phyloP scores from a whole-genome alignment of 2,113 vertebrate genomes.

The Dryoscopus gambensis region DNA sequence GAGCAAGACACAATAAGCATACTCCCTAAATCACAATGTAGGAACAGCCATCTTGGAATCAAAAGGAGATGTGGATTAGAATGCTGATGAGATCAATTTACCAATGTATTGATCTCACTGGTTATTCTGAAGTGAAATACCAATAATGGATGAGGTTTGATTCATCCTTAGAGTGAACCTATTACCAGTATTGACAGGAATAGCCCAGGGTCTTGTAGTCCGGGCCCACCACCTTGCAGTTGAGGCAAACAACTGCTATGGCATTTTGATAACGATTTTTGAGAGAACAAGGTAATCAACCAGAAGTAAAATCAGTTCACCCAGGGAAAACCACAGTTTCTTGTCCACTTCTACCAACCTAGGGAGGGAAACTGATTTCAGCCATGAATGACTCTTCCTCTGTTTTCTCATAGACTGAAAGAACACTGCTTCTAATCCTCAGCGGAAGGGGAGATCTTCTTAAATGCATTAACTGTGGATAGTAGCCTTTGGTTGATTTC shows the following conservation, averaged over 20 bases:
- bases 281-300: neutral
- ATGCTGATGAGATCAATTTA: neutral
- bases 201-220: neutral
- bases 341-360: neutral
- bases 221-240: neutral
- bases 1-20: neutral
- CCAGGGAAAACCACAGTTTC: neutral
- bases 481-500: neutral
- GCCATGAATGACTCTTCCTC: neutral
- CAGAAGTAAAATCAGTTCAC: neutral
- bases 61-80: neutral
- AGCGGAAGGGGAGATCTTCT: neutral
- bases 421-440: neutral
- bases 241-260: neutral
- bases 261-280: neutral
- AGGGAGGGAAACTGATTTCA: neutral
- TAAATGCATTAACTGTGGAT: neutral
- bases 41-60: neutral
- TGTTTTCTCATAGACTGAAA: neutral
- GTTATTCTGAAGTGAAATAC: neutral
- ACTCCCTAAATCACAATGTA: neutral
- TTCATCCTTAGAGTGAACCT: neutral
- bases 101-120: neutral
- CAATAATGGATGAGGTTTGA: neutral
- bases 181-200: neutral